Base-by-base conservation (phyloP, 2,113 vertebrate species). In the Aptenodytes patagonicus region DNA sequence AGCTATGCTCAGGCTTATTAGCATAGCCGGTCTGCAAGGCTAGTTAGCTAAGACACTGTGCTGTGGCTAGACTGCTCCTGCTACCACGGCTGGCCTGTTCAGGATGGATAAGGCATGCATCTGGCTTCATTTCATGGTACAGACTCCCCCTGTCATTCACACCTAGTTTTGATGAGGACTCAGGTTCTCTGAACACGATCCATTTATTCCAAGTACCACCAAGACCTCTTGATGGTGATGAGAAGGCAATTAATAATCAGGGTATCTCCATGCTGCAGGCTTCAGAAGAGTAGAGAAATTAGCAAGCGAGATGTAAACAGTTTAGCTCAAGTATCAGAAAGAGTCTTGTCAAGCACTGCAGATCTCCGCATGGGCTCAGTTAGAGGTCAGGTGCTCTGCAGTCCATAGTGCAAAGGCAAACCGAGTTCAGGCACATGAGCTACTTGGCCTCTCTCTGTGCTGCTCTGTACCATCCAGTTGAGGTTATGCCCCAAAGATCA, bases 221-320 rank as follows among this genome's bases (percentile, higher is more conserved):
- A 79, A 77, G 54, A 51, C 29, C 44, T 87, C 87, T 69, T 57
- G 46, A 62, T 42, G 38, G 10, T 83, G 68, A 93, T 2, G 1
- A 92, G 68, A 89, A 91, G 14, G 29, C 49, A 80, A 87, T 82
- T 84, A 89, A 91, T 79, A 83, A 96, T 83, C 82, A 95, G 26
- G 5, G 5, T 29, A 47, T 66, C 58, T 85, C 54, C 72, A 20
- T 46, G 12, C 47, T 88, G 13, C 78, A 38, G 49, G 34, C 31
- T 82, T 87, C 44, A 54, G 66, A 85, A 36, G 3, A 79, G 44
- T 13, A 72, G 62, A 77, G 51, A 83, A 92, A 94, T 92, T 78
- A 90, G 28, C 42, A 77, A 95, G 68, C 2, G 4, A 92, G 32
- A 49, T 81, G 62, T 88, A 92, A 94, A 83, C 58, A 92, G 40